Percentiles rank a stretch among this genome's conserved stretches.
Conservation (phyloP, 2,113 vertebrate species). For the Mellivora capensis region DNA sequence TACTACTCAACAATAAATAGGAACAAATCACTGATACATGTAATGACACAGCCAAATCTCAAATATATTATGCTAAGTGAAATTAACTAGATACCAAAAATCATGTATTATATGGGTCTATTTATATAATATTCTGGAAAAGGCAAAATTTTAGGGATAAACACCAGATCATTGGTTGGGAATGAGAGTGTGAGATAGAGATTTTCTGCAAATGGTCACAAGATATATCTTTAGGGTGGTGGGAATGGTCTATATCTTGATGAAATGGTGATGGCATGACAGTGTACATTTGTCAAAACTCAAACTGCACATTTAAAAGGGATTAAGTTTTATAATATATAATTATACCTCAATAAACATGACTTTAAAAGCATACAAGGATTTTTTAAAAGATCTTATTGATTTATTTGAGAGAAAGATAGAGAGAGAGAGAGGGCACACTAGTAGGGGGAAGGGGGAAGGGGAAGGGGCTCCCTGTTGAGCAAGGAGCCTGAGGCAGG, state of each 20-base stretch:
- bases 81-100: not conserved
- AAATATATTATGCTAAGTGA: not conserved
- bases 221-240: not conserved
- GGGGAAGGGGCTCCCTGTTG: too few relatives aligned
- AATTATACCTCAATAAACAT: not conserved
- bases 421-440: too few relatives aligned
- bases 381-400: too few relatives aligned
- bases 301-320: not conserved
- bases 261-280: not conserved
- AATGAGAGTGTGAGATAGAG: not conserved
- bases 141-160: not conserved
- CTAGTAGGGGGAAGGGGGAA: too few relatives aligned
- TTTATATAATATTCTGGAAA: not conserved
- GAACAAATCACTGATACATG: not conserved
- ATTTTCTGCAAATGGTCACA: not conserved
- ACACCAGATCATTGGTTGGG: not conserved
- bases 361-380: not conserved
- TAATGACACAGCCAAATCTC: not conserved
- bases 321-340: not conserved
- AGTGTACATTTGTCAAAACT: not conserved
- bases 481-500: too few relatives aligned
- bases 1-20: not conserved
- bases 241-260: not conserved
- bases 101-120: not conserved
- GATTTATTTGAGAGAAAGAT: too few relatives aligned